Evolutionary conservation across 2,888 invertebrate genomes (phyloP).

Genomic region (Andrena fulva): DNA sequence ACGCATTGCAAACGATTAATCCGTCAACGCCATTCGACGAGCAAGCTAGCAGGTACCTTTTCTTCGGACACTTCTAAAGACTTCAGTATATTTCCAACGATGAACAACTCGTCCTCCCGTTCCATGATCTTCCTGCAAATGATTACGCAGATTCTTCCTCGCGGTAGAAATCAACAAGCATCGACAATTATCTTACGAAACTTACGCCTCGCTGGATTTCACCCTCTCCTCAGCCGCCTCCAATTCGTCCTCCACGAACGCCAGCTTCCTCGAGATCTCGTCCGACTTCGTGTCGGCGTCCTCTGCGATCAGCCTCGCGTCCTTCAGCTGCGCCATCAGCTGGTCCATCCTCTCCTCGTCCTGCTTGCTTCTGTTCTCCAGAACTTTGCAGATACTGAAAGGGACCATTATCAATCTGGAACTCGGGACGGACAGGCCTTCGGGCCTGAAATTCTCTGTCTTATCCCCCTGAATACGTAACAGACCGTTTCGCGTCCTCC

Average conservation of each 20-base stretch:
- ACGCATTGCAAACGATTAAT: not conserved
- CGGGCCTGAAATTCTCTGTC: not conserved
- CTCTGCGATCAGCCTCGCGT: constrained; percentile 89
- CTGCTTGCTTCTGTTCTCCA: constrained; percentile 88
- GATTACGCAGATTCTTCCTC: not conserved
- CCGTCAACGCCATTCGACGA: not conserved
- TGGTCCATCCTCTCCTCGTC: constrained; percentile 89
- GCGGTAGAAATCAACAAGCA: not conserved
- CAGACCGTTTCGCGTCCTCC: constrained; percentile 81
- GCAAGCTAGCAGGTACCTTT: constrained; percentile 80
- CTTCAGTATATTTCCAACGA: constrained; percentile 90
- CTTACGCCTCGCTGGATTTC: constrained; percentile 87
- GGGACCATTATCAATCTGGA: not conserved
- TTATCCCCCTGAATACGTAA: not conserved
- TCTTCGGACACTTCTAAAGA: constrained; percentile 89
- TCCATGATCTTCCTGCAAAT: constrained; percentile 87
- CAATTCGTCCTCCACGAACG: constrained; percentile 89
- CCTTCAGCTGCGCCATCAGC: constrained; percentile 88
- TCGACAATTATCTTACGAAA: constrained; percentile 2
- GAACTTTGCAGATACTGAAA: constrained; percentile 87
- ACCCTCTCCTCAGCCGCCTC: constrained; percentile 89
- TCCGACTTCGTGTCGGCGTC: constrained; percentile 90
- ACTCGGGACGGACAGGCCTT: not conserved
- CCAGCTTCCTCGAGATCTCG: constrained; percentile 89
- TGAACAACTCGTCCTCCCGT: constrained; percentile 89